phyloP scores from a whole-genome alignment of 1,140 invertebrate genomes.

The Tetranychus cinnabarinus region DNA sequence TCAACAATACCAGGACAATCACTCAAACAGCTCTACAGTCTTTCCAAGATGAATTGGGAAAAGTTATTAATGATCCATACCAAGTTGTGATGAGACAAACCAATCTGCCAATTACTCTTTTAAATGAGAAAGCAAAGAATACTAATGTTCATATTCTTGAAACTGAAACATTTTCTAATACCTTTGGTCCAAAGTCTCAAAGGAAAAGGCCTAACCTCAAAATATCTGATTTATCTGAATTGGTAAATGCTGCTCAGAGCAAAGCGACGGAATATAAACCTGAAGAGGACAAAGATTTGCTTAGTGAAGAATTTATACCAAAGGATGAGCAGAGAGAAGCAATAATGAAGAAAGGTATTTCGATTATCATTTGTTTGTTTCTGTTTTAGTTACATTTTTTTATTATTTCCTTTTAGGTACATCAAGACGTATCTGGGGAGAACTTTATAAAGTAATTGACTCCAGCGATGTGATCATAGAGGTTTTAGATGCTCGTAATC shows the following conservation, averaged over 20 bases:
- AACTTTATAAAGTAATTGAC: constrained; percentile 95
- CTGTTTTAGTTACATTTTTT: background rate
- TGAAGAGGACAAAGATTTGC: constrained; percentile 52
- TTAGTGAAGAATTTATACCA: constrained; percentile 21
- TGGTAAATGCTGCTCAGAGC: constrained; percentile 41
- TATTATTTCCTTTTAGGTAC: constrained; percentile 37
- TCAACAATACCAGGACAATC: constrained; percentile 50
- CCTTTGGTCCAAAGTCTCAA: constrained; percentile 80
- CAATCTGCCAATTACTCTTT: constrained; percentile 69
- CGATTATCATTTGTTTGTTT: background rate
- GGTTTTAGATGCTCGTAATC: constrained; percentile 76
- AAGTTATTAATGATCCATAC: constrained; percentile 83
- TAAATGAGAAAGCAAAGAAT: constrained; percentile 79
- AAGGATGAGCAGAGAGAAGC: constrained; percentile 20
- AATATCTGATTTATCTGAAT: constrained; percentile 28
- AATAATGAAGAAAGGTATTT: constrained; percentile 42
- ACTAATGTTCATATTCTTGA: constrained; percentile 79
- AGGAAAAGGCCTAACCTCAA: constrained; percentile 70
- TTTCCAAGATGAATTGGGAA: constrained; percentile 86
- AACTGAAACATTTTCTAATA: constrained; percentile 74
- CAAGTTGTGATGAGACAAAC: constrained; percentile 93
- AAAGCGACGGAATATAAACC: constrained; percentile 47
- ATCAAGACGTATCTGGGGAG: constrained; percentile 95
- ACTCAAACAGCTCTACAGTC: constrained; percentile 82
- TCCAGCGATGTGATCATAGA: constrained; percentile 92